Evolutionary conservation across 2,113 vertebrate genomes (phyloP), one percentile per base, ranked within the genome.

Genomic region (Gymnorhina tibicen): DNA sequence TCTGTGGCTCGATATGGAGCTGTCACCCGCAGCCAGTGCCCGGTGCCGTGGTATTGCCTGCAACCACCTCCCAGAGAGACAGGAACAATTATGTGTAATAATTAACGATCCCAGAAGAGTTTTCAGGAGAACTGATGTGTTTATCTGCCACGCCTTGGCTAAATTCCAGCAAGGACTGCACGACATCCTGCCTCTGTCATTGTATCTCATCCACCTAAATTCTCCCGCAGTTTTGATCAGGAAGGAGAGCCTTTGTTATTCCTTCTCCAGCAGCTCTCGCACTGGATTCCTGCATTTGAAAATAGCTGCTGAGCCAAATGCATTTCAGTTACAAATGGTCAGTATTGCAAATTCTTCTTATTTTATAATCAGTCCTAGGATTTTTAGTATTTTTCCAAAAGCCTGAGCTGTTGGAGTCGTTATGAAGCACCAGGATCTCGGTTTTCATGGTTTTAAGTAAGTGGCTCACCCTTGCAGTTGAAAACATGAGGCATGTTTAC

Each of bases 401-500:
- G 72, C 63, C 41, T 93, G 80, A 81, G 88, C 91, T 94, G 47
- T 8, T 75, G 44, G 83, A 81, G 62, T 78, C 35, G 3, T 88
- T 84, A 72, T 33, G 88, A 89, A 87, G 92, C 72, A 52, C 79
- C 41, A 63, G 73, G 80, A 94, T 93, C 90, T 88, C 79, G 18
- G 83, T 96, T 95, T 96, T 96, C 83, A 39, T 91, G 91, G 78
- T 75, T 89, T 80, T 70, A 92, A 96, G 94, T 91, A 80, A 93
- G 93, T 96, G 88, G 85, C 79, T 94, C 85, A 78, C 93, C 88
- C 93, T 91, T 56, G 90, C 82, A 93, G 88, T 68, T 64, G 83
- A 90, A 96, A 96, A 93, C 82, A 89, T 2, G 28, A 96, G 62
- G 83, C 86, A 22, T 64, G 68, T 96, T 96, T 96, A 95, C 95